Base-by-base conservation (phyloP, 2,888 invertebrate genomes). In the Unio pictorum region DNA sequence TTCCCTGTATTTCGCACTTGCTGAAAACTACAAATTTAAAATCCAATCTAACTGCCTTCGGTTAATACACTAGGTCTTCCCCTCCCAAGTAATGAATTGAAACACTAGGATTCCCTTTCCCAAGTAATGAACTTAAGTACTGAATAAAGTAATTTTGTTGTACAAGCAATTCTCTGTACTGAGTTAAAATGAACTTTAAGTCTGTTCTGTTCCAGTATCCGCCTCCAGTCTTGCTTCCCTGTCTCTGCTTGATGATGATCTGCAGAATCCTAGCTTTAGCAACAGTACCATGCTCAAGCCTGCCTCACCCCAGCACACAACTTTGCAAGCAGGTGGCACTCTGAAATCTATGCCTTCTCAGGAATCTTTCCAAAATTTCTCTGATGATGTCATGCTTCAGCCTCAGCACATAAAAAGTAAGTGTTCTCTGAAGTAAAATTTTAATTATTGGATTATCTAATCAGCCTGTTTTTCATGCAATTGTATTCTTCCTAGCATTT, bases 331-430 rank as follows among this genome's bases (percentile, higher is more conserved):
- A 26, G 61, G 64, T 15, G 74, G 75, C 55, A 75, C 71, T 17
- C 34, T 78, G 17, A 64, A 67, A 56, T 70, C 78, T 34, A 70
- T 78, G 56, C 76, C 76, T 26, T 74, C 74, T 74, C 78, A 76
- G 61, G 81, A 81, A 58, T 79, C 80, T 54, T 77, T 80, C 61
- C 59, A 83, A 18, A 81, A 84, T 11, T 79, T 77, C 60, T 82
- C 86, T 4, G 85, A 87, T 68, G 89, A 89, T 65, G 84, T 89
- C 23, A 79, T 86, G 11, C 83, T 90, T 8, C 79, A 82, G 64
- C 89, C 90, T 55, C 88, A 88, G 75, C 66, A 74, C 17, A 71
- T 74, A 20, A 81, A 74, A 82, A 86, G 89, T 88, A 81, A 66
- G 77, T 54, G 30, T 30, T 26, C n/a, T n/a, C 28, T n/a, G 6